Conservation (phyloP, 2,113 vertebrate genomes). For the Nesogale talazaci region DNA sequence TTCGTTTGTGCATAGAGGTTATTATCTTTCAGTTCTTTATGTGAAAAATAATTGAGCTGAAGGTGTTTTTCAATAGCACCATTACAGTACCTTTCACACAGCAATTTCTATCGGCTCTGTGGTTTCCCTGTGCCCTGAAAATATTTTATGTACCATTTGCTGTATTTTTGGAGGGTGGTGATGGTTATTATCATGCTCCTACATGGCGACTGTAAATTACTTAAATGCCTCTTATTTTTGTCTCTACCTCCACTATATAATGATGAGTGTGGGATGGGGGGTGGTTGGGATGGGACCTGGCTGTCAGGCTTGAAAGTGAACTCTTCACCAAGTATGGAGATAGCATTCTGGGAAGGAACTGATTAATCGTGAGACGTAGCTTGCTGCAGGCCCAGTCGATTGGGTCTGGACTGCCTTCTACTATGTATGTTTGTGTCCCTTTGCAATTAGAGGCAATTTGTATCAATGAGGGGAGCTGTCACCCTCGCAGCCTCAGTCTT, state of each 20-base stretch:
- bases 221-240: constrained; percentile 41
- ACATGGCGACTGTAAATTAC: background rate
- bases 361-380: background rate
- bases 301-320: background rate
- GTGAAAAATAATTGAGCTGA: constrained; percentile 63
- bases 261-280: background rate
- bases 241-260: background rate
- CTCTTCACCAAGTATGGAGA: background rate
- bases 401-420: constrained; percentile 52
- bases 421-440: background rate
- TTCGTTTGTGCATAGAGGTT: constrained; percentile 71
- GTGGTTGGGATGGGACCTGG: background rate
- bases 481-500: constrained; percentile 31
- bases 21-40: constrained; percentile 74
- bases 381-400: constrained; percentile 11
- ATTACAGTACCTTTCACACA: background rate
- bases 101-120: background rate
- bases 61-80: constrained; percentile 39
- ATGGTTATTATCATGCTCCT: background rate
- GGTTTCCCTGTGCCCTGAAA: background rate
- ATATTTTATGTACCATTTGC: constrained; percentile 43
- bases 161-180: background rate
- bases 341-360: background rate
- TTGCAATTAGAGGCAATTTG: constrained; percentile 63
- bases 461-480: constrained; percentile 18